Percentiles rank a stretch among this genome's conserved stretches.
phyloP scores from a whole-genome alignment of 2,888 invertebrate species.

The Selenia dentaria region DNA sequence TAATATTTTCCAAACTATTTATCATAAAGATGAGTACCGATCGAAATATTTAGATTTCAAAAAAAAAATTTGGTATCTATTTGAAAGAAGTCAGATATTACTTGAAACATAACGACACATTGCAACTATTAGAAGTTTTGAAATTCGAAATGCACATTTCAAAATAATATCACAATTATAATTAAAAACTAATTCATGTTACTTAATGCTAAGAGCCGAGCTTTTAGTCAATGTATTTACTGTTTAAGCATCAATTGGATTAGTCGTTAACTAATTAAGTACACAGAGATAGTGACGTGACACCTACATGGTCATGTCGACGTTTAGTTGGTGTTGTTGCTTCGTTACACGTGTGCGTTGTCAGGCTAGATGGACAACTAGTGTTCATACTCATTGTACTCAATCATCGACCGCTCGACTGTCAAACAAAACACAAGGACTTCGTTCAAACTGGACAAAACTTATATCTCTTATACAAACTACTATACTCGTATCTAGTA shows the following conservation, averaged over 20 bases:
- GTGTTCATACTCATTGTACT: conserved; percentile 60
- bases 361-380: conserved; percentile 66
- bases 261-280: conserved; percentile 45
- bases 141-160: conserved; percentile 51
- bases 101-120: conserved; percentile 21
- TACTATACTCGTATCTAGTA: too few species aligned
- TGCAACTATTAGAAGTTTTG: conserved; percentile 35
- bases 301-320: conserved; percentile 45
- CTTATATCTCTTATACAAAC: too few species aligned
- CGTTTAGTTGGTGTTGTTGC: conserved; percentile 82
- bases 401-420: conserved; percentile 48
- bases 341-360: conserved; percentile 55
- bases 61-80: too few species aligned
- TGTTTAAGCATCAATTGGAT: conserved; percentile 36
- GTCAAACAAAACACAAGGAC: conserved; percentile 50
- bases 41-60: too few species aligned
- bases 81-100: too few species aligned
- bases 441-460: conserved; percentile 46
- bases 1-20: too few species aligned
- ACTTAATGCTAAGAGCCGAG: conserved; percentile 51
- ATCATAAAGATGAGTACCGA: too few species aligned
- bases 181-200: conserved; percentile 33
- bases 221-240: conserved; percentile 56
- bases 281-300: conserved; percentile 40
- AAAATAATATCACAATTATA: conserved; percentile 45